These are phyloP conservation scores for Chiropotes sagulatus DNA, from an alignment of 2,797 vertebrate species.

Conservation along the genomic window DNA sequence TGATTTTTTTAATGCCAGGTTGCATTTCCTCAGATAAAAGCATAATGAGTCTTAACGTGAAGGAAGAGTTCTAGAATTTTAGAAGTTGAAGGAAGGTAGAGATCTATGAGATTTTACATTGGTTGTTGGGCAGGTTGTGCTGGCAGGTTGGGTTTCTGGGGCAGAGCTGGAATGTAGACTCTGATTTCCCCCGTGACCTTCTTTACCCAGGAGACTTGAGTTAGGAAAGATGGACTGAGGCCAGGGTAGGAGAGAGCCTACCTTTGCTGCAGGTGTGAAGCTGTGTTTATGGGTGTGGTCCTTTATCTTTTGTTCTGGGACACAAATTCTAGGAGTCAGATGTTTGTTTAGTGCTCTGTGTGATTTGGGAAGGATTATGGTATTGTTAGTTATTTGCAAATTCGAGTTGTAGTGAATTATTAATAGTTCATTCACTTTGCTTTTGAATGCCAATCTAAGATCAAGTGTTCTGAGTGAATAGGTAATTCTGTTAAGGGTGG, in stretches of 20 bases:
- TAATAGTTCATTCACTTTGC: neutral
- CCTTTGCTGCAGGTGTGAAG: neutral
- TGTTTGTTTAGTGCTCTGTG: neutral
- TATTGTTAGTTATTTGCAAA: neutral
- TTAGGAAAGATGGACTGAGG: neutral
- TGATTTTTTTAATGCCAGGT: neutral
- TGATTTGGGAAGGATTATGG: neutral
- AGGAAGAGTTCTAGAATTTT: neutral
- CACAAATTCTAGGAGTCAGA: neutral
- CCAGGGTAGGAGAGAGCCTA: too few species aligned
- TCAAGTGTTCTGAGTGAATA: neutral
- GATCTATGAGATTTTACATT: neutral
- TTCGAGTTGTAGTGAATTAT: neutral
- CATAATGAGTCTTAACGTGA: neutral
- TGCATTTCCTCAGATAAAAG: neutral
- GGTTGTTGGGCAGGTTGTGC: neutral
- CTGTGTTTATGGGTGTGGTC: neutral
- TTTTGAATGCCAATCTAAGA: constrained; percentile 24
- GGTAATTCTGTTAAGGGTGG: neutral
- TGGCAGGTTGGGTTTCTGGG: neutral
- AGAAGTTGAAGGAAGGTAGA: neutral
- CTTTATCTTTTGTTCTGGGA: neutral
- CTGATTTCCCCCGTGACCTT: too few species aligned
- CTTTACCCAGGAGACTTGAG: neutral
- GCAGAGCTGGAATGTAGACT: neutral